Base-by-base conservation (phyloP, 2,888 invertebrate species). In the Nezara viridula region DNA sequence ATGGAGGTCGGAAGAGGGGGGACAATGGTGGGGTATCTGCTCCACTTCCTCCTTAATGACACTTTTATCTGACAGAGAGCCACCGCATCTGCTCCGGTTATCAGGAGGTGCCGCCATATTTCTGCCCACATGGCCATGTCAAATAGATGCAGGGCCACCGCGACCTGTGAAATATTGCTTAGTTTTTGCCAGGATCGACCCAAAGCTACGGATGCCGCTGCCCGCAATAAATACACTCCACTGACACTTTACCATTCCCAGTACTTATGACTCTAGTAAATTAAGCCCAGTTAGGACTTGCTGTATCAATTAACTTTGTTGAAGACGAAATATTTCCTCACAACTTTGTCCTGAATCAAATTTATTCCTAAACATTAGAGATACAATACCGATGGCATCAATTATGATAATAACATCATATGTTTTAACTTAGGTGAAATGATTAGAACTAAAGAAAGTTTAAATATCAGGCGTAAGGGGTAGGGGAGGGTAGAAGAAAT, bases 21-120 rank as follows among this genome's bases (percentile, higher is more conserved):
- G 44, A n/a, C n/a, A n/a, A 81, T 81, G 44, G 81, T 16, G 44
- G 12, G 81, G 44, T 81, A 81, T 81, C 81, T 81, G 44, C 44
- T 47, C 40, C 81, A 24, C 44, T 81, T 81, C 81, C 81, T 81
- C 44, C 81, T 81, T 81, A 81, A 81, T 81, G 81, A 81, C 81
- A 81, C 44, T 81, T 81, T 81, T 81, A 81, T 81, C 81, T 81
- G 81, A 47, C 81, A 44, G 81, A 47, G 44, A n/a, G 44, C 81
- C 24, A 44, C 44, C 81, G 44, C 81, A 81, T 81, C 81, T 81
- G 81, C 37, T 21, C n/a, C 40, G 14, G 44, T 81, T 81, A 81
- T 81, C 81, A 81, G 81, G 81, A 47, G n/a, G n/a, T 81, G 81
- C 81, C 81, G 81, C 81, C 81, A 81, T 81, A 81, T 81, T 81